A percentile compares a stretch with the other conserved stretches of the same genome.
Evolutionary conservation across 2,888 invertebrate genomes (phyloP).

Genomic region (Hypsopygia costalis): DNA sequence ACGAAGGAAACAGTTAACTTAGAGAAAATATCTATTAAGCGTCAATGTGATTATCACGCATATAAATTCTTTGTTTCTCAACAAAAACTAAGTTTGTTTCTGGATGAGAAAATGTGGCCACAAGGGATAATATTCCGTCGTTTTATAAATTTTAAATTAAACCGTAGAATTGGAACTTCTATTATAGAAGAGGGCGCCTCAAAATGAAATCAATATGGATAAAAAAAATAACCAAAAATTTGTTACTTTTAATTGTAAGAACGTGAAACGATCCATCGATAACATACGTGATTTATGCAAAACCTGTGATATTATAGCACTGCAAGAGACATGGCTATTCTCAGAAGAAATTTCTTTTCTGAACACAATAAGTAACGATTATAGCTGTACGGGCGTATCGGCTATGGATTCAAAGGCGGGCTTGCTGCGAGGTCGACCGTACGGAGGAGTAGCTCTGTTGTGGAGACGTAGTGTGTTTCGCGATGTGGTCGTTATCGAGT

Average conservation of each 20-base stretch:
- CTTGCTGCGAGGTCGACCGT: not conserved
- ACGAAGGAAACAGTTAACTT: conserved; percentile 16
- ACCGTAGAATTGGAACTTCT: no score
- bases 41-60: conserved; percentile 13
- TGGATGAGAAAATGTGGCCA: no score
- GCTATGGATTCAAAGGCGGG: not conserved
- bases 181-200: no score
- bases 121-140: no score
- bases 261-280: no score
- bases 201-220: no score
- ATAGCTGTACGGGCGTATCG: not conserved
- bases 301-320: not conserved
- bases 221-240: not conserved
- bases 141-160: no score
- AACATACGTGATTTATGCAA: not conserved
- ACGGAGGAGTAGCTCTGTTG: not conserved
- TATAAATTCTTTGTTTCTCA: conserved; percentile 22
- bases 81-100: conserved; percentile 17
- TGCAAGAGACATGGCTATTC: conserved; percentile 1
- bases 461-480: not conserved
- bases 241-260: conserved; percentile 2
- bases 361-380: not conserved
- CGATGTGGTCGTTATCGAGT: not conserved
- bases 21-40: not conserved
- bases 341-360: not conserved